Conservation (phyloP, 2,888 invertebrate genomes). For the Hybos culiciformis region DNA sequence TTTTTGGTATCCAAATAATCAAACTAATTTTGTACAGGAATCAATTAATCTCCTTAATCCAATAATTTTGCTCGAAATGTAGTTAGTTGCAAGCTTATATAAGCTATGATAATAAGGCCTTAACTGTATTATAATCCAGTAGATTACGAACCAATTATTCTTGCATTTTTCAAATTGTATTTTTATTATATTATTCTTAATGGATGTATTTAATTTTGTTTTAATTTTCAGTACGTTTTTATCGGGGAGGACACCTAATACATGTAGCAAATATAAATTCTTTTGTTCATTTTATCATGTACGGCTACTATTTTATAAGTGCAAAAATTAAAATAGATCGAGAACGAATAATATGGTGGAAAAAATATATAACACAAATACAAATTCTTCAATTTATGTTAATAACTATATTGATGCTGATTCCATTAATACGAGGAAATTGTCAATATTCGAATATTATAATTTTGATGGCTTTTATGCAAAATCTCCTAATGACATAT, state of each 20-base stretch:
- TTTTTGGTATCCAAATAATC: too few relatives aligned
- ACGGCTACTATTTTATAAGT: slow-evolving; percentile 55
- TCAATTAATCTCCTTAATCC: too few relatives aligned
- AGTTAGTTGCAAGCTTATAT: too few relatives aligned
- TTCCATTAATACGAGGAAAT: slow-evolving; percentile 35
- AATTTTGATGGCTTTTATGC: slow-evolving; percentile 43
- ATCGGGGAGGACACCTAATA: slow-evolving; percentile 50
- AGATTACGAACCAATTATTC: too few relatives aligned
- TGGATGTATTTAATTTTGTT: neutral
- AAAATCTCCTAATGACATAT: slow-evolving; percentile 50
- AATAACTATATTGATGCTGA: slow-evolving; percentile 40
- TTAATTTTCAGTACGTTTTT: slow-evolving; percentile 45
- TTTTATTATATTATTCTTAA: too few relatives aligned
- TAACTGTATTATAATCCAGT: too few relatives aligned
- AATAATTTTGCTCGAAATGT: too few relatives aligned
- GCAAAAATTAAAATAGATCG: slow-evolving; percentile 53
- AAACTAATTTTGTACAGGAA: too few relatives aligned
- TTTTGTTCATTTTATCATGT: slow-evolving; percentile 67
- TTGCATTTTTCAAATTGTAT: too few relatives aligned
- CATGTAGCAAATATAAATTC: slow-evolving; percentile 53
- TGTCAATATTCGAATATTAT: slow-evolving; percentile 46
- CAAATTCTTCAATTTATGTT: slow-evolving; percentile 58
- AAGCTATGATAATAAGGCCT: too few relatives aligned
- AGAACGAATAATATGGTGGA: slow-evolving; percentile 61
- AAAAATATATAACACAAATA: slow-evolving; percentile 63